These are phyloP conservation scores for Teleopsis dalmanni DNA, from an alignment of 1,140 invertebrate genomes.

Conservation along the genomic window DNA sequence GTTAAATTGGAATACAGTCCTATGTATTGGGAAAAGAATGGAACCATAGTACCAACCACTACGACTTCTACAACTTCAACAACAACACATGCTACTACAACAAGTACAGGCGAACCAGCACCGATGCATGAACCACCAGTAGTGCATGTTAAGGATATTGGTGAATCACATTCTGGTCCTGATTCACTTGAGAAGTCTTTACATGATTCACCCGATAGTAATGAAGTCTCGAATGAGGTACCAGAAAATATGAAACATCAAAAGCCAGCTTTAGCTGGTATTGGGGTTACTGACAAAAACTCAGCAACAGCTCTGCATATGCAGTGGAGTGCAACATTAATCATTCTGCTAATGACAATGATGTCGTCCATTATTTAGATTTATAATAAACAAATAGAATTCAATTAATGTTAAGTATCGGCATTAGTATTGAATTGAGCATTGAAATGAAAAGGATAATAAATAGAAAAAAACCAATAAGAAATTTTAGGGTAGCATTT, in stretches of 20 bases:
- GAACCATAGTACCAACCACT: conserved; percentile 64
- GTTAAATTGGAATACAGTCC: conserved; percentile 60
- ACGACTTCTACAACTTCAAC: conserved; percentile 62
- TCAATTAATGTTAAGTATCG: too few relatives aligned
- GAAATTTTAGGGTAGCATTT: conserved; percentile 36
- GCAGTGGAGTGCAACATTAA: background rate
- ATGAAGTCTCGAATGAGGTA: conserved; percentile 30
- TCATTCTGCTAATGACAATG: background rate
- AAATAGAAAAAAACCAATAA: conserved; percentile 1
- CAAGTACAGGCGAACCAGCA: conserved; percentile 41
- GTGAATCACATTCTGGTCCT: conserved; percentile 29
- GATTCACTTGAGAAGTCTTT: conserved; percentile 34
- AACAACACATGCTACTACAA: conserved; percentile 50
- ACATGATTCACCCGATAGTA: conserved; percentile 27
- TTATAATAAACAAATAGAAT: too few relatives aligned
- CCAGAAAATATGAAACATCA: conserved; percentile 30
- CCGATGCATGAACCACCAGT: conserved; percentile 43
- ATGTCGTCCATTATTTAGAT: too few relatives aligned
- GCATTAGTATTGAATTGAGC: conserved; percentile 5
- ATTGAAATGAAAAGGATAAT: background rate
- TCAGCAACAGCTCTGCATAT: background rate
- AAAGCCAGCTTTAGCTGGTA: conserved; percentile 25
- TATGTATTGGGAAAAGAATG: conserved; percentile 65
- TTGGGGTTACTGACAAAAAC: conserved; percentile 13
- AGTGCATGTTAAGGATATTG: conserved; percentile 29